Conservation (phyloP, 2,888 invertebrate genomes). For the Agrotis puta region DNA sequence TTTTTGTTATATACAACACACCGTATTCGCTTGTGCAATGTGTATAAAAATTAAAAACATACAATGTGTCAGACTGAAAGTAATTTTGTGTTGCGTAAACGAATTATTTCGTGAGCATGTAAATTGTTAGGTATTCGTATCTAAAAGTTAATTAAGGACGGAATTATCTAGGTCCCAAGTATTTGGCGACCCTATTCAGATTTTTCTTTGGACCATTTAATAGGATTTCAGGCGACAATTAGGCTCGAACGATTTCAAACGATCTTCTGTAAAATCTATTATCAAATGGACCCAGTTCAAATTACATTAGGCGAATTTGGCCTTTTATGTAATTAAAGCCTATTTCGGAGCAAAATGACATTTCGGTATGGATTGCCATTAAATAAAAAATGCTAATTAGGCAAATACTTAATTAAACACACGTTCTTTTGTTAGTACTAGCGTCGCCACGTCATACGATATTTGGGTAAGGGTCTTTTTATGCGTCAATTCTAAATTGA, state of each 20-base stretch:
- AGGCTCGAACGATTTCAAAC: background rate
- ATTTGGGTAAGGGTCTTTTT: background rate
- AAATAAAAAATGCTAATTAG: constrained; percentile 10
- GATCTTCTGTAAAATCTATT: background rate
- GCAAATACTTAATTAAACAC: background rate
- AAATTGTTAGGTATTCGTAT: background rate
- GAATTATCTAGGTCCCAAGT: background rate
- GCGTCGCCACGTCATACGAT: constrained; percentile 6
- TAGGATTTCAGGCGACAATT: constrained; percentile 1
- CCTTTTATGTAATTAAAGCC: background rate
- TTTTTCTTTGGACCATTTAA: background rate
- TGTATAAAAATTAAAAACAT: constrained; percentile 22
- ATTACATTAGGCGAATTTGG: background rate
- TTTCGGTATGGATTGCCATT: background rate
- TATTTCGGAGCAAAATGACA: background rate
- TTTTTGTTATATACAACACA: constrained; percentile 57
- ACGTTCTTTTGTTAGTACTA: background rate
- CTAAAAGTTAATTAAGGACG: background rate
- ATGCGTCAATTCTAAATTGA: background rate
- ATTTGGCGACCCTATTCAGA: background rate
- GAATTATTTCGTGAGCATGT: background rate
- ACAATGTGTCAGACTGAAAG: constrained; percentile 13
- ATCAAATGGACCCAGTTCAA: constrained; percentile 13
- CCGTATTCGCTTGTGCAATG: constrained; percentile 49
- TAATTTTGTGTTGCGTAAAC: constrained; percentile 35